Conservation (phyloP, 1,140 invertebrate species). For the Aleiodes sp. region DNA sequence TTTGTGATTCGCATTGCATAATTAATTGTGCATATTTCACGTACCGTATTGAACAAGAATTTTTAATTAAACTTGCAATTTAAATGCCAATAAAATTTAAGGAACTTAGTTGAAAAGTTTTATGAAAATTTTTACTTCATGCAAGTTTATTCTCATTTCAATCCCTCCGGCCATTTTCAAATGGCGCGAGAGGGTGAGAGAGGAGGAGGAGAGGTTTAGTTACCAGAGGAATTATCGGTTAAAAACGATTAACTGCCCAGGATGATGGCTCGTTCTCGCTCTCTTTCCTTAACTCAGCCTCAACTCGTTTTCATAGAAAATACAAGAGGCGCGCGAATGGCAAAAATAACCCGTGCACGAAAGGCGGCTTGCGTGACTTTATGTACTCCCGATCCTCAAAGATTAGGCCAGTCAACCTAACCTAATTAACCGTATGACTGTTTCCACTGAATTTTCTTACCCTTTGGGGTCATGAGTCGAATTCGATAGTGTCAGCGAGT, state of each 20-base stretch:
- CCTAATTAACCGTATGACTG: slow-evolving; percentile 44
- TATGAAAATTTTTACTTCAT: too few species aligned
- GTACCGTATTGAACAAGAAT: too few species aligned
- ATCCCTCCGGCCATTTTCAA: too few species aligned
- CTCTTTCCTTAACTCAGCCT: too few species aligned
- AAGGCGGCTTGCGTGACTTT: slow-evolving; percentile 43
- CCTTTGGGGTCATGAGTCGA: not conserved
- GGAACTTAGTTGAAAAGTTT: too few species aligned
- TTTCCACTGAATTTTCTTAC: slow-evolving; percentile 37
- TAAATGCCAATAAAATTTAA: too few species aligned
- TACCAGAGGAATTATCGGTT: not conserved
- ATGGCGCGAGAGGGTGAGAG: not conserved
- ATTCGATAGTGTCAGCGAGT: slow-evolving; percentile 2
- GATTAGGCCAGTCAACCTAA: slow-evolving; percentile 48
- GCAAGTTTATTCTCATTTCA: too few species aligned
- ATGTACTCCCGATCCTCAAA: slow-evolving; percentile 34
- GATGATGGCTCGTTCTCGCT: not conserved
- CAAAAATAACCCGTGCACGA: slow-evolving; percentile 16
- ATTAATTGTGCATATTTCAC: too few species aligned
- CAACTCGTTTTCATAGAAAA: too few species aligned
- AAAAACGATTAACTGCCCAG: not conserved
- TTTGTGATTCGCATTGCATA: too few species aligned
- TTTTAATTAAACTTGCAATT: too few species aligned
- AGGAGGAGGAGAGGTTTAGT: too few species aligned
- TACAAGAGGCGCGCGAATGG: not conserved